Base-by-base conservation (phyloP, 2,797 vertebrate genomes). In the Serranus cabrilla region DNA sequence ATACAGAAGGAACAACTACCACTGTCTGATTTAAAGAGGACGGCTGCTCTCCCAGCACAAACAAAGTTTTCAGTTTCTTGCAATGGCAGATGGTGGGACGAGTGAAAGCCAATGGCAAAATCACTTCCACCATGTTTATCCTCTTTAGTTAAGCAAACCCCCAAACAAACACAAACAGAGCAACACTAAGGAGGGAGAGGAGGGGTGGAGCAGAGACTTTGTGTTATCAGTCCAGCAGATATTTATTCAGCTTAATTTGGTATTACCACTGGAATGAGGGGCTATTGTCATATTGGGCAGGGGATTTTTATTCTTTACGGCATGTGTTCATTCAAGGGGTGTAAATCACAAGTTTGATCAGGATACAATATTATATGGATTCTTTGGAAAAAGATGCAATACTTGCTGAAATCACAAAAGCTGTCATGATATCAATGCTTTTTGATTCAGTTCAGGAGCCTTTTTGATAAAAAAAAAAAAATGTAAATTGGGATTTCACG, bases 41-140 rank as follows among this genome's bases (percentile, higher is more conserved):
- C 7, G 34, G 54, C 46, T 45, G 59, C 45, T 78, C 58, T 72
- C 65, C 64, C 56, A 49, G 76, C 47, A 64, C 63, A 81, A 65
- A 69, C 71, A 50, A 80, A 57, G 39, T 74, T 81, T 81, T 65
- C n/a, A 55, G 54, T 69, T 70, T 76, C 67, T 76, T 7, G 11
- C 55, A 7, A 39, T 5, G 78, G 75, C 84, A 87, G 84, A 87
- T 87, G 84, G 82, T 37, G 34, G 71, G 63, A 73, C 56, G 7
- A 77, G 74, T 18, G 46, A 72, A 58, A 68, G 79, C 79, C 74
- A 51, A 58, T 2, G 46, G 68, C 59, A 67, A 70, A 78, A 63
- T 58, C 67, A 34, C 59, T 76, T 84, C 71, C 67, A 87, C 50
- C 68, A 68, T 60, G 69, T 78, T 84, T 78, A 78, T 84, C 45